These are phyloP conservation scores for Nowickia ferox DNA, from an alignment of 2,888 invertebrate species.

Conservation along the genomic window DNA sequence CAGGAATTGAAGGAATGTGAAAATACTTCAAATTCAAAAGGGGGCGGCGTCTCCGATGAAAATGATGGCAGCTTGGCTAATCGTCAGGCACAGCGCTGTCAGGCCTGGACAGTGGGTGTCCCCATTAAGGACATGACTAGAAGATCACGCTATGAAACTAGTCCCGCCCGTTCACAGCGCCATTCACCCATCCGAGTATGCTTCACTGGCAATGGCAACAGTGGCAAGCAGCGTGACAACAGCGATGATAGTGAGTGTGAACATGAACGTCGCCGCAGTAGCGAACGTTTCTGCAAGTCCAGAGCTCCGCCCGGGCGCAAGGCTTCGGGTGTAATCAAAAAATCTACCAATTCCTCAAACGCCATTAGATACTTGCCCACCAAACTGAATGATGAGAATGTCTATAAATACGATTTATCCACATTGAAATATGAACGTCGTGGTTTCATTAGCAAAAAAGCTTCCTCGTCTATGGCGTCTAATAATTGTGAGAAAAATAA, in stretches of 20 bases:
- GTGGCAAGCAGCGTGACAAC: constrained; percentile 79
- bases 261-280: constrained; percentile 86
- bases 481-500: constrained; percentile 73
- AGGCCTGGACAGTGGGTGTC: constrained; percentile 68
- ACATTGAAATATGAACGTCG: constrained; percentile 82
- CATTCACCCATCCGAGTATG: constrained; percentile 80
- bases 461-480: constrained; percentile 69
- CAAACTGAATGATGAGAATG: constrained; percentile 81
- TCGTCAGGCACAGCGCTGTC: constrained; percentile 72
- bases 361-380: constrained; percentile 78
- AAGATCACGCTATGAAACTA: constrained; percentile 80
- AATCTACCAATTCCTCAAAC: constrained; percentile 75
- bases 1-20: constrained; percentile 75
- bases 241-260: constrained; percentile 85
- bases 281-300: constrained; percentile 87
- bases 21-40: constrained; percentile 55
- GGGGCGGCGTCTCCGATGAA: constrained; percentile 75
- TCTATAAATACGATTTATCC: constrained; percentile 82
- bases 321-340: constrained; percentile 80
- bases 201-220: constrained; percentile 68
- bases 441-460: constrained; percentile 82
- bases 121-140: constrained; percentile 78
- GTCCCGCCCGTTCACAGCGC: constrained; percentile 83
- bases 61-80: constrained; percentile 80
- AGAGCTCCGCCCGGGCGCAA: constrained; percentile 85